phyloP scores from a whole-genome alignment of 1,140 invertebrate genomes.

The Anthonomus grandis region DNA sequence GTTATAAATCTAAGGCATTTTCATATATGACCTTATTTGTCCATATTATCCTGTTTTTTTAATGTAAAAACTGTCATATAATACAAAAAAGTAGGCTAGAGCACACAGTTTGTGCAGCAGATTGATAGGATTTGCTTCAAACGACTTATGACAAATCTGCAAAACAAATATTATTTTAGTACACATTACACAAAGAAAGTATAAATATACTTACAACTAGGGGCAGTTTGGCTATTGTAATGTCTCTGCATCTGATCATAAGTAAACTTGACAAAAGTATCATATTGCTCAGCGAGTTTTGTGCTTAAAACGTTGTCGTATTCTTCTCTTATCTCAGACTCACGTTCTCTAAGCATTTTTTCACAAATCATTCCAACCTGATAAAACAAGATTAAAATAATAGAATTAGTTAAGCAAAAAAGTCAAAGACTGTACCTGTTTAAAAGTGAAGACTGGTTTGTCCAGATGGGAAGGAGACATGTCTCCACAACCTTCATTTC shows the following conservation, averaged over 20 bases:
- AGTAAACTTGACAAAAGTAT: constrained; percentile 96
- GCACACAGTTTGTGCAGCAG: constrained; percentile 22
- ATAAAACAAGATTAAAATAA: constrained; percentile 29
- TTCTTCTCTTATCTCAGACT: constrained; percentile 85
- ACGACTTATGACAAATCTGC: constrained; percentile 47
- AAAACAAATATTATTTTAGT: constrained; percentile 24
- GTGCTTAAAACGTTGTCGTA: constrained; percentile 88
- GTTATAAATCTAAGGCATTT: neutral
- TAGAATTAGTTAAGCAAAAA: neutral
- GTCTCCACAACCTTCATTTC: constrained; percentile 56
- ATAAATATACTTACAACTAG: constrained; percentile 56
- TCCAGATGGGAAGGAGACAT: constrained; percentile 60
- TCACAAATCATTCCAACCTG: constrained; percentile 95
- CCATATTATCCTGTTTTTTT: constrained; percentile 10
- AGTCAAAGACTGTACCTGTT: constrained; percentile 61
- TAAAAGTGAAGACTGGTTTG: constrained; percentile 90
- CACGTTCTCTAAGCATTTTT: constrained; percentile 89
- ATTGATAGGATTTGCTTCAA: too few species aligned
- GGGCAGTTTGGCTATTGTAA: constrained; percentile 67
- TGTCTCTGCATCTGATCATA: constrained; percentile 92
- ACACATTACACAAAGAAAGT: neutral
- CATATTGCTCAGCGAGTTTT: constrained; percentile 95
- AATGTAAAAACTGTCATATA: constrained; percentile 12
- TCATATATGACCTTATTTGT: constrained; percentile 11
- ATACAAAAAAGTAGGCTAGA: constrained; percentile 14